A percentile compares a stretch with the other conserved stretches of the same genome.
phyloP scores from a whole-genome alignment of 1,140 invertebrate species.

The Elysia chlorotica region DNA sequence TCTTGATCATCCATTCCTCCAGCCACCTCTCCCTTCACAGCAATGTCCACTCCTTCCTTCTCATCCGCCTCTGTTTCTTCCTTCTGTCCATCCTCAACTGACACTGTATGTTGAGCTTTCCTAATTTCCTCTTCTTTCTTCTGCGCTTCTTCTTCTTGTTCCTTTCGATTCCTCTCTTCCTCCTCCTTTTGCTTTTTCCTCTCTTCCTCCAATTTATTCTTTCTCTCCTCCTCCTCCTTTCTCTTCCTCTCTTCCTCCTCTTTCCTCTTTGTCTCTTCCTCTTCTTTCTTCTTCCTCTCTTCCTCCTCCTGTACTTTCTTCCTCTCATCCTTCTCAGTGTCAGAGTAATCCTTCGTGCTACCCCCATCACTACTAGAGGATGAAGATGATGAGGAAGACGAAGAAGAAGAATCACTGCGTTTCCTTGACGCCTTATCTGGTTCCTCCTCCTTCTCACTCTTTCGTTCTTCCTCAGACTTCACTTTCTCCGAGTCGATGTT shows the following conservation, averaged over 20 bases:
- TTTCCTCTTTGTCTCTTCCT: neutral
- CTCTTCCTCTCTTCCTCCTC: neutral
- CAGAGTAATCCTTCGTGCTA: neutral
- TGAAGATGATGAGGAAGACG: constrained; percentile 1
- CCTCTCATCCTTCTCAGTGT: neutral
- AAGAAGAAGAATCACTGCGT: neutral
- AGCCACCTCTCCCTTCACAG: neutral
- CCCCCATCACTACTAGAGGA: neutral
- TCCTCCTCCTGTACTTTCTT: neutral
- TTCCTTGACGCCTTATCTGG: neutral
- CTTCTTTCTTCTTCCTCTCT: neutral
- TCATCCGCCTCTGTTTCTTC: neutral
- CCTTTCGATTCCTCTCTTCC: neutral
- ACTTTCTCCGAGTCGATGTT: neutral
- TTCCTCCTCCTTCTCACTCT: neutral
- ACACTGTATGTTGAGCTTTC: neutral
- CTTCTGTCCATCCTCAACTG: neutral
- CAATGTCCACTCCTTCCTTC: neutral
- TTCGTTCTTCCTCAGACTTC: neutral
- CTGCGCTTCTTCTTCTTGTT: neutral
- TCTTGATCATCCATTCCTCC: neutral
- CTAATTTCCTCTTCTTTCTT: neutral
- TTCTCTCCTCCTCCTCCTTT: neutral
- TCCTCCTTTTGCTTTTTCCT: neutral
- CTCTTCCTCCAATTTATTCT: neutral